Base-by-base conservation (phyloP, 2,888 invertebrate genomes). In the Zaprionus bogoriensis region DNA sequence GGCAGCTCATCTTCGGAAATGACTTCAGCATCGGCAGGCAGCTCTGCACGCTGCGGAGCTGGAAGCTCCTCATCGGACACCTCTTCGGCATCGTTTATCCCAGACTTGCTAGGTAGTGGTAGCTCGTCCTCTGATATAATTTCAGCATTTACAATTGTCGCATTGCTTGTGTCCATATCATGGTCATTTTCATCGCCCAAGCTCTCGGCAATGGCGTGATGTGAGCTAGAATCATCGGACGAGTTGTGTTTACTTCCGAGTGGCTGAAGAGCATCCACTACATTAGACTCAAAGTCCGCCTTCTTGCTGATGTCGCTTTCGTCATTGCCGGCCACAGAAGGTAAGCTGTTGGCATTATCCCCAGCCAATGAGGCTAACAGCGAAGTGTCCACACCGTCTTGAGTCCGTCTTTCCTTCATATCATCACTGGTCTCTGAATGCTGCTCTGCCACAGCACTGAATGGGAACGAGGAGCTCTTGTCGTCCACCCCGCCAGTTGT, bases 1-100 rank as follows among this genome's bases (percentile, higher is more conserved):
- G 96, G 96, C 32, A 96, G 89, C 89, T 96, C 96, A 88, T 96
- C 96, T 89, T 96, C 96, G 0, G 96, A 96, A 6, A 96, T 96
- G 46, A 95, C 94, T 92, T 95, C 95, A 52, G 95, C 95, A 87
- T 94, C 95, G 44, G 94, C 94, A 27, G 94, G 95, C 48, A 95
- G 85, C 73, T 95, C 95, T 27, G 94, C 95, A 27, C 94, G 92
- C 84, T 94, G 94, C 0, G 95, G 95, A 0, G 94, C 95, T 1
- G 95, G 95, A 20, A 95, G 89, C 88, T 95, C 95, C 88, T 95
- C 95, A 90, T 95, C 95, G 2, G 95, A 95, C 0, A 95, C 95
- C 91, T 95, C 96, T 89, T 96, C 96, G 2, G 96, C 95, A 92
- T 96, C 96, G 66, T 95, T 95, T 36, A 96, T 94, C 91, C 95